Evolutionary conservation across 2,888 invertebrate species (phyloP), one percentile per base, ranked within the genome.

Genomic region (Venusia cambrica): DNA sequence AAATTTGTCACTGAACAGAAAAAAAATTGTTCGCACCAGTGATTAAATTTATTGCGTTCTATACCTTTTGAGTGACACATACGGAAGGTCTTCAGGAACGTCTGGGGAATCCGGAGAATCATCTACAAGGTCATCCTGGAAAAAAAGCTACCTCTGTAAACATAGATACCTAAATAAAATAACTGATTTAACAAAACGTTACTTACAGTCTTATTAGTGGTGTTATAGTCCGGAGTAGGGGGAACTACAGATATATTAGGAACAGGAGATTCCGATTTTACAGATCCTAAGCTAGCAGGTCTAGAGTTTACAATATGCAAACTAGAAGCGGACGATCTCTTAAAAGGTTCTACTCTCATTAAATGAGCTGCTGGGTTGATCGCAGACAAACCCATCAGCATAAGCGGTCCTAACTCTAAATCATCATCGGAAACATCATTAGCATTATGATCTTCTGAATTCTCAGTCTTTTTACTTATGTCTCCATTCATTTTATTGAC

Each of bases 241-340:
- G 94, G 93, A 37, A 93, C 89, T 40, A 94, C 91, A 22, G 93
- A 90, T 58, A 94, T 93, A 58, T 91, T 92, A 37, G 93, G 93
- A 48, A 93, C 81, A 38, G 80, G 77, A 40, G 84, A 81, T 50
- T 83, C 83, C 7, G 77, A 80, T 35, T 77, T 76, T 10, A 65
- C 52, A 15, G 83, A 78, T 36, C 72, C 67, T 36, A 84, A 68
- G 54, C 75, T 81, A 72, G 55, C 88, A 38, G 75, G 90, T 79
- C 54, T 90, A 59, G 55, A 90, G 65, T 64, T 83, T 17, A 62
- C 45, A 27, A 67, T 76, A 38, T 63, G 71, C 26, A 68, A 39
- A 45, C 54, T 73, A 14, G 64, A 40, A 6, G 55, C 53, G 5
- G 76, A 63, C 37, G 62, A 53, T 54, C 74, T 63, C 38, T 76